Conservation (phyloP, 2,797 vertebrate species). For the Salarias fasciatus region DNA sequence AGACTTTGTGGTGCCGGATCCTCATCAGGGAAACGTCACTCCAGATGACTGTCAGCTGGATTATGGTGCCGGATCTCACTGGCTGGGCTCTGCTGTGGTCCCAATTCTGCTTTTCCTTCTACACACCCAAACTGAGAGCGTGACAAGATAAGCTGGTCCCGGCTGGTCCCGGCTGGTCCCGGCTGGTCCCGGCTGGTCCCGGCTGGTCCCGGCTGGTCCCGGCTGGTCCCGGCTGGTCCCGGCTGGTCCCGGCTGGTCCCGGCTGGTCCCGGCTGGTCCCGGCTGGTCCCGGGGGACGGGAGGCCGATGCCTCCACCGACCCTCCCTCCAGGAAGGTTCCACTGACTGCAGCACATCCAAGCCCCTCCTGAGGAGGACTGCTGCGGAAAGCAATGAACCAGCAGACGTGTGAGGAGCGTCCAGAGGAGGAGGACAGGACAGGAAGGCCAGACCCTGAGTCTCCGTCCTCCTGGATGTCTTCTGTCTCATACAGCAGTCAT, state of each 20-base stretch:
- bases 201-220: constrained; percentile 12
- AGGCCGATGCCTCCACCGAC: constrained; percentile 17
- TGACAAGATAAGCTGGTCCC: constrained; percentile 19
- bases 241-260: constrained; percentile 12
- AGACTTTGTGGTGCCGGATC: too few species aligned
- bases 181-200: constrained; percentile 12
- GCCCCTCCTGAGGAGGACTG: constrained; percentile 66
- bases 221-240: constrained; percentile 12
- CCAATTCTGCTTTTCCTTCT: too few species aligned
- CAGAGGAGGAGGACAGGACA: too few species aligned
- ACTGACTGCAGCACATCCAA: constrained; percentile 37
- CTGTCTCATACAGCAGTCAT: too few species aligned
- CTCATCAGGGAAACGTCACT: too few species aligned
- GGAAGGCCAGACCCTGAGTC: too few species aligned
- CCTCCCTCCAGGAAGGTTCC: constrained; percentile 45
- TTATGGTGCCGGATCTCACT: too few species aligned
- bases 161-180: constrained; percentile 12
- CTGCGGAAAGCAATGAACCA: constrained; percentile 66
- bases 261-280: constrained; percentile 12
- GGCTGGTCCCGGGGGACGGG: constrained; percentile 27
- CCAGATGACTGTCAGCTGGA: too few species aligned
- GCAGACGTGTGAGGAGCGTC: constrained; percentile 77
- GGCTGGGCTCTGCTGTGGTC: too few species aligned
- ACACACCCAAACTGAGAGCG: constrained; percentile 4
- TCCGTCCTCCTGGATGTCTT: constrained; percentile 1